A percentile compares a stretch with the other conserved stretches of the same genome.
phyloP scores from a whole-genome alignment of 2,113 vertebrate species.

The Stigmatopora argus region DNA sequence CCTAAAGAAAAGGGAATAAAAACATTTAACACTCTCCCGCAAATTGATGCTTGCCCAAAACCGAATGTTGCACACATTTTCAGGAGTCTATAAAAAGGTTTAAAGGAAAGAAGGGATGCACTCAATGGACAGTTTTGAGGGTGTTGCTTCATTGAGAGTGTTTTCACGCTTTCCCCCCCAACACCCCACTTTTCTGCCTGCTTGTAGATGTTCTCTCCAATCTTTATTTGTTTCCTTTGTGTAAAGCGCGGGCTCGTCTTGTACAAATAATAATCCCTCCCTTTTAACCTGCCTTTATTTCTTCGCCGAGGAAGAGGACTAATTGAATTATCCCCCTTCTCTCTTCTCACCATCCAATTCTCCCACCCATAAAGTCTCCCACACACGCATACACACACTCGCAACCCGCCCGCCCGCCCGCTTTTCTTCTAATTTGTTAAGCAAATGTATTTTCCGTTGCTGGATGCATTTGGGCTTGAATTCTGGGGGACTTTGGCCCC shows the following conservation, averaged over 20 bases:
- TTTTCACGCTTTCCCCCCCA: conserved; percentile 68
- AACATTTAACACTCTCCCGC: too few relatives aligned
- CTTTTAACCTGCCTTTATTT: conserved; percentile 84
- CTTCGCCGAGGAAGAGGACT: conserved; percentile 78
- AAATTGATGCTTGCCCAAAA: conserved; percentile 6
- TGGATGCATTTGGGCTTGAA: conserved; percentile 89
- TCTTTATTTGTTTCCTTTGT: conserved; percentile 87
- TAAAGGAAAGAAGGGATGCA: conserved; percentile 22
- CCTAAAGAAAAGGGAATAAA: too few relatives aligned
- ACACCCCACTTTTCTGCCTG: conserved; percentile 59
- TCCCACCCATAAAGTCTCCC: conserved; percentile 79
- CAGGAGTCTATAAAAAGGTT: conserved; percentile 68
- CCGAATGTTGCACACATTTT: conserved; percentile 27
- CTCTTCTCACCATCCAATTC: conserved; percentile 72
- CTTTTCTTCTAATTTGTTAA: conserved; percentile 88
- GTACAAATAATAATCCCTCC: conserved; percentile 90
- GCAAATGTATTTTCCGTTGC: conserved; percentile 97
- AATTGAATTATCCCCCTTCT: conserved; percentile 98
- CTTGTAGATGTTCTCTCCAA: conserved; percentile 86
- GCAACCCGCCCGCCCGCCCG: conserved; percentile 57
- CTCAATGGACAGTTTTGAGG: conserved; percentile 63
- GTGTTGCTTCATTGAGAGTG: conserved; percentile 69
- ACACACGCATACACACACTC: conserved; percentile 54
- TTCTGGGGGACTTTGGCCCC: conserved; percentile 85
- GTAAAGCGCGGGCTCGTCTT: conserved; percentile 77